Percentiles rank a stretch among this genome's conserved stretches.
phyloP scores from a whole-genome alignment of 30 jellyfish, hydroid and myxozoan species.

The Hydractinia echinata region DNA sequence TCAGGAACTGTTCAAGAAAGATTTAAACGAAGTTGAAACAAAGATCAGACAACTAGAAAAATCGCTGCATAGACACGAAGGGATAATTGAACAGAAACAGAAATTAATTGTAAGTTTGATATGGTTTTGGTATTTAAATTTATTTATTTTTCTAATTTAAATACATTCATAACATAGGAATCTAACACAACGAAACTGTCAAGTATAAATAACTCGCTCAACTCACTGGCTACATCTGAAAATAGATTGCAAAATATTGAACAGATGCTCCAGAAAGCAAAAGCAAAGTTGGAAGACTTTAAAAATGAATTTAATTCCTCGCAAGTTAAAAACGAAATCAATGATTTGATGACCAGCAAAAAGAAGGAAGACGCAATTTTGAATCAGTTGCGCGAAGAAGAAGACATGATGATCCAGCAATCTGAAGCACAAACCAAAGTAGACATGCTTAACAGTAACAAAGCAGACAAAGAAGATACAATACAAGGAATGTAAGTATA shows the following conservation, averaged over 20 bases:
- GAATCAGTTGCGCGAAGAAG: conserved; percentile 56
- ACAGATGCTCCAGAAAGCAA: conserved; percentile 37
- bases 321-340: conserved; percentile 38
- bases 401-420: conserved; percentile 46
- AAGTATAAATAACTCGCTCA: conserved; percentile 40
- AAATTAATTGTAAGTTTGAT: conserved; percentile 19
- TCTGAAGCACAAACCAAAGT: conserved; percentile 76
- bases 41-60: conserved; percentile 6
- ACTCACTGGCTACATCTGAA: conserved; percentile 55
- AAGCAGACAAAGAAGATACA: conserved; percentile 57
- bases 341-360: conserved; percentile 41
- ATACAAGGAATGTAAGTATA: conserved; percentile 58
- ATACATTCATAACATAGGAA: conserved; percentile 19
- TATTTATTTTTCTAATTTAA: neutral
- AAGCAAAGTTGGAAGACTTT: conserved; percentile 48
- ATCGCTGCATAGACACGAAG: neutral
- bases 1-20: neutral
- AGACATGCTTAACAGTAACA: conserved; percentile 57
- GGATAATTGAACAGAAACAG: conserved; percentile 24
- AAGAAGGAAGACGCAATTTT: conserved; percentile 32
- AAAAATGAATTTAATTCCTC: conserved; percentile 29
- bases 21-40: neutral
- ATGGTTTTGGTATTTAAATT: neutral
- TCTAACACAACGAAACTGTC: conserved; percentile 48
- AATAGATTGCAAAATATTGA: conserved; percentile 65